Base-by-base conservation (phyloP, 2,888 invertebrate genomes). In the Eucriotettix oculatus region DNA sequence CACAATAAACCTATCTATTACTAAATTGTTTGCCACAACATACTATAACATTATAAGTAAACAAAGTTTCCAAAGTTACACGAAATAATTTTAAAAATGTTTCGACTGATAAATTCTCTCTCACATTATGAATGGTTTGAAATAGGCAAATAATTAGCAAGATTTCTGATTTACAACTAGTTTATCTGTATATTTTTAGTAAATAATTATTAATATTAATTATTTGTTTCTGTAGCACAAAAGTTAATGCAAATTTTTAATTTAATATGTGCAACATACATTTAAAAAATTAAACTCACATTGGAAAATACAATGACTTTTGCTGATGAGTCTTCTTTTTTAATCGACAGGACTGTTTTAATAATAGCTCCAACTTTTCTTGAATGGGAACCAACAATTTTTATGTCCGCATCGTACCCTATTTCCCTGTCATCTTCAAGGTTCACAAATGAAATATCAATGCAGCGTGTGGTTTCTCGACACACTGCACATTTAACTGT, bases 241-340 rank as follows among this genome's bases (percentile, higher is more conserved):
- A 29, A 29, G 29, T 29, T 2, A 29, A 29, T 5, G 29, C 29
- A 5, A 29, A 29, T 7, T 29, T 29, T 29, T 61, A 59, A 58
- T 43, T 10, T 52, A 48, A 17, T 10, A 16, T 61, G n/a, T 43
- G 43, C 10, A 59, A 57, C 42, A 48, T 2, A 16, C 12, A 29
- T 7, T 29, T 29, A 29, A 29, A 29, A 48, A 9, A 52, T 40
- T 42, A 43, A 14, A 70, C 73, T 71, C 68, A 78, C 78, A 17
- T 80, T 77, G 0, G 87, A 87, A 71, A 89, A 89, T 40, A 89
- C 77, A n/a, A 89, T 71, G 43, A 83, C 74, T 74, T 89, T 89
- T 3, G 83, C 81, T 11, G 71, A 68, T 1, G 76, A 73, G 64
- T 85, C 79, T 10, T 74, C 69, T 3, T 68, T 66, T 62, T 74